phyloP scores from a whole-genome alignment of 1,140 invertebrate species.

The Drosophila murphyi region DNA sequence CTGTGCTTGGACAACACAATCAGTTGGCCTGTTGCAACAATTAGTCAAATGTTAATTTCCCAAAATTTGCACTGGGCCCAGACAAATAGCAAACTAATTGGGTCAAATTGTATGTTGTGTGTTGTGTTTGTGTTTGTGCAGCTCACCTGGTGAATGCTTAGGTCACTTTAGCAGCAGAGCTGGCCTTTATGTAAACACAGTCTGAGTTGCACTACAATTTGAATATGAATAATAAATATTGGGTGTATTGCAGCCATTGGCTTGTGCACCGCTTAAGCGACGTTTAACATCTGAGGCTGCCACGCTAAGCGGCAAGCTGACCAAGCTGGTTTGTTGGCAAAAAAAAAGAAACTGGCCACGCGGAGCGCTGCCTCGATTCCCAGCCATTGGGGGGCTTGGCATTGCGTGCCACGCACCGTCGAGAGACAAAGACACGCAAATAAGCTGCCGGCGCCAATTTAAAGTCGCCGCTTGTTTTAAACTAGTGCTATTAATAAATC shows the following conservation, averaged over 20 bases:
- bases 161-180: slow-evolving; percentile 12
- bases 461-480: slow-evolving; percentile 29
- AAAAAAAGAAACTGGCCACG: slow-evolving; percentile 48
- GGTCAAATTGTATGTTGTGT: background rate
- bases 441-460: slow-evolving; percentile 62
- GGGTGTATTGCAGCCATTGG: slow-evolving; percentile 21
- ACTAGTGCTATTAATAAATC: slow-evolving; percentile 75
- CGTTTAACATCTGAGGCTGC: slow-evolving; percentile 70
- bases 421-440: slow-evolving; percentile 56
- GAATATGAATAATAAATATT: slow-evolving; percentile 21
- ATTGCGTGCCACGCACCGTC: slow-evolving; percentile 53
- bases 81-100: slow-evolving; percentile 12
- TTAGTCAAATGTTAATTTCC: slow-evolving; percentile 49
- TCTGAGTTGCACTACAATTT: slow-evolving; percentile 12
- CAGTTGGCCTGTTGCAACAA: slow-evolving; percentile 41
- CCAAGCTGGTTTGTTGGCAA: slow-evolving; percentile 63
- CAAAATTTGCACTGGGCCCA: slow-evolving; percentile 16
- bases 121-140: background rate
- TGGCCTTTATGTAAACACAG: background rate
- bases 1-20: slow-evolving; percentile 25
- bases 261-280: slow-evolving; percentile 74
- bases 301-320: slow-evolving; percentile 45
- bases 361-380: slow-evolving; percentile 9
- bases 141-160: slow-evolving; percentile 29
- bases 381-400: slow-evolving; percentile 49